Evolutionary conservation across 2,888 invertebrate species (phyloP).

Genomic region (Spodoptera littoralis): DNA sequence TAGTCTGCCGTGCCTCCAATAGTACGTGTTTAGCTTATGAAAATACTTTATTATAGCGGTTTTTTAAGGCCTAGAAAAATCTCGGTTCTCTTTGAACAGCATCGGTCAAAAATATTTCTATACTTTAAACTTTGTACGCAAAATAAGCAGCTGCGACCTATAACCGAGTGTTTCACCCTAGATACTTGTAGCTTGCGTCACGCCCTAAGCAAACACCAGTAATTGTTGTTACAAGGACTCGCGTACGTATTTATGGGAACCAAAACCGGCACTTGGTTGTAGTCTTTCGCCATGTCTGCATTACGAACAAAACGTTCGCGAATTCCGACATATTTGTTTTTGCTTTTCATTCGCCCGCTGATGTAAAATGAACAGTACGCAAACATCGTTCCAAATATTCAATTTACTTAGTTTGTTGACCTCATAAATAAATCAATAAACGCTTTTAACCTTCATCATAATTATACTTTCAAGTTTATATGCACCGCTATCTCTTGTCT

Average conservation of each 20-base stretch:
- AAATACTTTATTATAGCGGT: conserved; percentile 13
- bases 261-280: conserved; percentile 38
- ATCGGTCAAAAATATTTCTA: not conserved
- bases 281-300: conserved; percentile 51
- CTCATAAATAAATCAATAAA: conserved; percentile 34
- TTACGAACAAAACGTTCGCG: conserved; percentile 22
- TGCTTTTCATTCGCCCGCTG: conserved; percentile 37
- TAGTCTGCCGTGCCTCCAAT: not conserved
- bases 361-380: conserved; percentile 37
- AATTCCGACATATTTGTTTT: conserved; percentile 18
- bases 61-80: not conserved
- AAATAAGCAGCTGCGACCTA: too few relatives aligned
- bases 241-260: conserved; percentile 49
- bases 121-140: not conserved
- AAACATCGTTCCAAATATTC: conserved; percentile 20
- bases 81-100: too few relatives aligned
- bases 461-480: conserved; percentile 25
- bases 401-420: conserved; percentile 28
- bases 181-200: conserved; percentile 44
- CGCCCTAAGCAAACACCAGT: conserved; percentile 39
- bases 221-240: conserved; percentile 55
- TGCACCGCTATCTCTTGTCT: conserved; percentile 24
- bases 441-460: conserved; percentile 23
- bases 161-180: too few relatives aligned
- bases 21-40: conserved; percentile 18